phyloP scores from a whole-genome alignment of 1,140 invertebrate genomes.

The Caenorhabditis latens region DNA sequence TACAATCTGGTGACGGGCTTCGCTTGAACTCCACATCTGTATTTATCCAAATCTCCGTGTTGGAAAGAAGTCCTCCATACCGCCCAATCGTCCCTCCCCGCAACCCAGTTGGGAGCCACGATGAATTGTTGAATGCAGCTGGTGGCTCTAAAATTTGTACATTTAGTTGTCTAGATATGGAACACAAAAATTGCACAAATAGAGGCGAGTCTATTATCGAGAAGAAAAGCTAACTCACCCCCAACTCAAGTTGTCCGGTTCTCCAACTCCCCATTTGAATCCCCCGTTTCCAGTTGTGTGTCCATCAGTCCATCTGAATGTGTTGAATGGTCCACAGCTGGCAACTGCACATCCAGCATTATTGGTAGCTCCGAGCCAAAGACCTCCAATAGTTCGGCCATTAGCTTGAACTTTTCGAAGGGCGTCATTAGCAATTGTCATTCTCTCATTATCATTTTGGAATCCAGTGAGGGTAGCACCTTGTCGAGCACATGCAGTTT shows the following conservation, averaged over 20 bases:
- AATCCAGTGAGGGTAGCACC: background rate
- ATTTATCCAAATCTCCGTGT: constrained; percentile 6
- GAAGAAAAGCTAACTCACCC: background rate
- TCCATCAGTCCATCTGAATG: constrained; percentile 8
- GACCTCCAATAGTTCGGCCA: background rate
- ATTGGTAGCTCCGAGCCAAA: constrained; percentile 5
- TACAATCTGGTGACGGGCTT: background rate
- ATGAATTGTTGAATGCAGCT: background rate
- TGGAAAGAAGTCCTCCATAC: background rate
- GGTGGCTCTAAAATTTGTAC: background rate
- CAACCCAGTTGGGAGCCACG: background rate
- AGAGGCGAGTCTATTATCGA: background rate
- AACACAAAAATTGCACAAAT: background rate
- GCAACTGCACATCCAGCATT: background rate
- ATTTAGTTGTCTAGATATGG: background rate
- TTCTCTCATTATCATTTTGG: constrained; percentile 8
- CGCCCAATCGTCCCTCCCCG: background rate
- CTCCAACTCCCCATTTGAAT: constrained; percentile 9
- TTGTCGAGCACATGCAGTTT: background rate
- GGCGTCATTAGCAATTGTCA: background rate
- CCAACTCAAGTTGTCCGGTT: background rate
- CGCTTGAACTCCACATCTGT: background rate
- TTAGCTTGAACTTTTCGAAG: background rate
- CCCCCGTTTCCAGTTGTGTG: background rate
- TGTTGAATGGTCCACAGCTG: background rate